Percentiles rank a stretch among this genome's conserved stretches.
phyloP scores from a whole-genome alignment of 2,797 vertebrate genomes.

The Adelosebastes latens region DNA sequence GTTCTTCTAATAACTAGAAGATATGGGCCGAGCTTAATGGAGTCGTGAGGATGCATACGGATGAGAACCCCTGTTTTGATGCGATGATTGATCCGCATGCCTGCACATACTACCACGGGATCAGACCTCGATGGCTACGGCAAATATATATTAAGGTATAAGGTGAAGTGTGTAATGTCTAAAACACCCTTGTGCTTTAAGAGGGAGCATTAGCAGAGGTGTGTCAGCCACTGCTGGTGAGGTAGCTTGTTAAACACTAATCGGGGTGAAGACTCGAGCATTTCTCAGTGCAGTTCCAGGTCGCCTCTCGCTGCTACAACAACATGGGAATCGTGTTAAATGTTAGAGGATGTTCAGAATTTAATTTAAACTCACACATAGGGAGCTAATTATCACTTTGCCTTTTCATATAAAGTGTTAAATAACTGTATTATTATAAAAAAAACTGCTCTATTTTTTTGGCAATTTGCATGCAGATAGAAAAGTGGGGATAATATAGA shows the following conservation, averaged over 20 bases:
- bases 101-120: slow-evolving; percentile 28
- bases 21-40: background rate
- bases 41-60: slow-evolving; percentile 32
- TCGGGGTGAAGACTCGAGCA: slow-evolving; percentile 11
- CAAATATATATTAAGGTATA: slow-evolving; percentile 3
- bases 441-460: background rate
- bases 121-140: background rate
- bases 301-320: background rate
- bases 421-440: background rate
- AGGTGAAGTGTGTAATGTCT: slow-evolving; percentile 1
- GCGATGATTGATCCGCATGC: slow-evolving; percentile 11
- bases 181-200: slow-evolving; percentile 19
- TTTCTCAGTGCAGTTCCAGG: background rate
- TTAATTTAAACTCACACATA: slow-evolving; percentile 4
- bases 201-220: background rate
- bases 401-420: background rate
- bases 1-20: background rate
- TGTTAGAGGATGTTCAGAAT: background rate
- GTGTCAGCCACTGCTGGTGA: background rate
- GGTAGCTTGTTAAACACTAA: background rate
- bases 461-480: background rate
- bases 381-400: background rate
- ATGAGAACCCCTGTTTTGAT: slow-evolving; percentile 19
- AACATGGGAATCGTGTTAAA: background rate
- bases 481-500: background rate